Percentiles rank a stretch among this genome's conserved stretches.
These are phyloP conservation scores for Coregonus suidteri DNA, from an alignment of 2,797 vertebrate genomes.

Conservation along the genomic window DNA sequence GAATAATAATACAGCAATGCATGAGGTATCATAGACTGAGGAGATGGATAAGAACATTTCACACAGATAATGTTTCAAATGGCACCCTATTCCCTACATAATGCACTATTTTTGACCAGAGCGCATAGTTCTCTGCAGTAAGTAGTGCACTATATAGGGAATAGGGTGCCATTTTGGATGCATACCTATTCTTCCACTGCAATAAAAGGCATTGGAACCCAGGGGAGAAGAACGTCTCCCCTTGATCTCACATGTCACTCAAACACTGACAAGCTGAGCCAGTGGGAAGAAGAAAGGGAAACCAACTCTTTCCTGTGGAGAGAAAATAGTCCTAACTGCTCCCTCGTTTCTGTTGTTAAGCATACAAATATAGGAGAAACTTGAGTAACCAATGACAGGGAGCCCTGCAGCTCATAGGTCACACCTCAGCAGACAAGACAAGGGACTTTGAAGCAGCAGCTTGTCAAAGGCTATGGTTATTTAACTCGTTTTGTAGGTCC, in stretches of 20 bases:
- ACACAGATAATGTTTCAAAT: not conserved
- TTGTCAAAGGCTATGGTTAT: not conserved
- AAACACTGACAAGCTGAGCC: not conserved
- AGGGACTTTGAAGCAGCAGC: not conserved
- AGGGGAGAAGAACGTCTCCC: constrained; percentile 8
- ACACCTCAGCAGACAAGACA: not conserved
- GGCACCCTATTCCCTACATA: not conserved
- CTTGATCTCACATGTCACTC: constrained; percentile 9
- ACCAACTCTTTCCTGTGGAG: constrained; percentile 33
- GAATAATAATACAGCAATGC: constrained; percentile 58
- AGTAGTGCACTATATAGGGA: not conserved
- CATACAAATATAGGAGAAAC: not conserved
- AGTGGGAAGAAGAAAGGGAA: constrained; percentile 14
- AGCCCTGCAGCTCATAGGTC: not conserved
- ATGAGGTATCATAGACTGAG: constrained; percentile 48
- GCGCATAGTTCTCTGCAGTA: not conserved
- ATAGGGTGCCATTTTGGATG: not conserved
- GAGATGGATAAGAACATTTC: constrained; percentile 43
- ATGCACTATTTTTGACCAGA: not conserved
- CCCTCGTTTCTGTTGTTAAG: not conserved
- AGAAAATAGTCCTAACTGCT: constrained; percentile 11
- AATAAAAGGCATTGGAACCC: not conserved
- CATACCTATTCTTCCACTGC: not conserved
- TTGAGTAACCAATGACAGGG: not conserved
- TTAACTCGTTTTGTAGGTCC: not conserved